phyloP scores from a whole-genome alignment of 2,888 invertebrate genomes.

The Eupithecia pulchellata region DNA sequence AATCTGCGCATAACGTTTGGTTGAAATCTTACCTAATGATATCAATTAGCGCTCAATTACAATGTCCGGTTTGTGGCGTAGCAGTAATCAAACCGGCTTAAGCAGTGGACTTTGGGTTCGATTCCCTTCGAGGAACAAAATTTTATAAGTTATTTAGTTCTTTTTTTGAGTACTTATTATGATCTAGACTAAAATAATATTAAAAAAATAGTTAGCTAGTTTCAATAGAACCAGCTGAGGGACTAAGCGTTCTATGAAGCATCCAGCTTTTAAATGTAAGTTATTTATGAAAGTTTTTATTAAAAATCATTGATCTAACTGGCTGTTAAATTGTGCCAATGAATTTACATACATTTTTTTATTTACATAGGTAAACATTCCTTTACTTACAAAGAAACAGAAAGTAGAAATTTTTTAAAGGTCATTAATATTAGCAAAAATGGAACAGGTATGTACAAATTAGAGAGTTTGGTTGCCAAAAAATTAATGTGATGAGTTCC shows the following conservation, averaged over 20 bases:
- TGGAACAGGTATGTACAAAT: background rate
- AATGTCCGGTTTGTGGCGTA: slow-evolving; percentile 1
- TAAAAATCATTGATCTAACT: background rate
- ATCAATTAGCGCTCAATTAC: slow-evolving; percentile 8
- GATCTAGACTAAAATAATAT: no score
- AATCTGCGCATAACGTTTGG: background rate
- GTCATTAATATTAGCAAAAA: background rate
- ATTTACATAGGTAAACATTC: background rate
- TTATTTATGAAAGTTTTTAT: background rate
- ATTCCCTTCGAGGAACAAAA: background rate
- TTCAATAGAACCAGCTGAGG: background rate
- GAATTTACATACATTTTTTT: background rate
- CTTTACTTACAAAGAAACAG: slow-evolving; percentile 3
- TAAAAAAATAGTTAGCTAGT: background rate
- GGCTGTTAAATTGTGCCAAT: background rate
- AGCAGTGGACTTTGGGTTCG: background rate
- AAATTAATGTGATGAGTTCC: background rate
- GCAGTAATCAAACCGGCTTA: slow-evolving; percentile 1
- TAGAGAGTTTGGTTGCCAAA: slow-evolving; percentile 8
- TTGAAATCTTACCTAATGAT: background rate
- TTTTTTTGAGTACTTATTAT: no score
- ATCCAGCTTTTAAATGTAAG: background rate
- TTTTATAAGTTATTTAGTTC: background rate
- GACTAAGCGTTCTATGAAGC: background rate
- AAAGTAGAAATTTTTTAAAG: slow-evolving; percentile 6